Evolutionary conservation across 2,113 vertebrate species (phyloP).

Genomic region (Fregata magnificens): DNA sequence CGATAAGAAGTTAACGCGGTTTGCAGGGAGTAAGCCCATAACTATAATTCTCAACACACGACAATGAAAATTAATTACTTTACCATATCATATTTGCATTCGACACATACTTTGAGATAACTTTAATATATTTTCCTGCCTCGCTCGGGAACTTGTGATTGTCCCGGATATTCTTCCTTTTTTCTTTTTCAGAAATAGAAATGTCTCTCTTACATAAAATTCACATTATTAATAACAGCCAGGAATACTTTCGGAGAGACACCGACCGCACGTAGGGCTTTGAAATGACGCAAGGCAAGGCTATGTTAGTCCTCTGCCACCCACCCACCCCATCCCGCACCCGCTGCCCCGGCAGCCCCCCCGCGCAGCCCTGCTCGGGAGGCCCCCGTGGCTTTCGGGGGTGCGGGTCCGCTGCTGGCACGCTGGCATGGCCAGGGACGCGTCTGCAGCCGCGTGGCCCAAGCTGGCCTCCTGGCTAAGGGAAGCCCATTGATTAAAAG

Average conservation of each 20-base stretch:
- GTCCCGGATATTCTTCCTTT: background rate
- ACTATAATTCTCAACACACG: background rate
- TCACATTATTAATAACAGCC: background rate
- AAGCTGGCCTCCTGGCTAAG: background rate
- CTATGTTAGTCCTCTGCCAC: background rate
- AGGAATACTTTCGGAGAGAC: background rate
- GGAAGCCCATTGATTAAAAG: background rate
- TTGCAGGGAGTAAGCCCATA: background rate
- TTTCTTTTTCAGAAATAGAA: background rate
- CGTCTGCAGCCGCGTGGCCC: background rate
- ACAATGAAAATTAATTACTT: background rate
- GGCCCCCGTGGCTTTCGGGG: background rate
- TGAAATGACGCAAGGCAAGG: background rate
- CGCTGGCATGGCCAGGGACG: background rate
- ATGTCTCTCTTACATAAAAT: background rate
- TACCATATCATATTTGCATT: background rate
- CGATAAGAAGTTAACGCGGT: background rate
- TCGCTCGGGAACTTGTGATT: background rate
- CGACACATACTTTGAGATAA: background rate
- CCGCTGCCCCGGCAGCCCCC: background rate
- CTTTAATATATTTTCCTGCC: background rate
- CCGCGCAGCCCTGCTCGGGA: background rate
- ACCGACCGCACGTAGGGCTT: background rate
- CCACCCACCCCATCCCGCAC: background rate
- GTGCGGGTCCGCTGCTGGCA: background rate